Evolutionary conservation across 2,888 invertebrate species (phyloP).

Genomic region (Eubasilissa splendida): DNA sequence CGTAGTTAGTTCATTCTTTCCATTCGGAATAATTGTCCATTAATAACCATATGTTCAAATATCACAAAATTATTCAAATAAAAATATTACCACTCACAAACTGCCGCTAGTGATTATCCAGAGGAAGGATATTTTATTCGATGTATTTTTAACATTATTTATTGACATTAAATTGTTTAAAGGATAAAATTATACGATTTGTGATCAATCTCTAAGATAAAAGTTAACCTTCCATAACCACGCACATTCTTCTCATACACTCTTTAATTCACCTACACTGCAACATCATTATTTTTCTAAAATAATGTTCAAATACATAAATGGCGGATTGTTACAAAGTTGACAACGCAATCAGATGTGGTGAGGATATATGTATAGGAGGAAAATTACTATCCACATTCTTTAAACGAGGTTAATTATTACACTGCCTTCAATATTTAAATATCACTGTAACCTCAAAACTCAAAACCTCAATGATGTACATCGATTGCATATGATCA

Average conservation of each 20-base stretch:
- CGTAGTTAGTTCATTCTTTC: slow-evolving; percentile 67
- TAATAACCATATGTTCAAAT: slow-evolving; percentile 74
- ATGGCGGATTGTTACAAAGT: slow-evolving; percentile 6
- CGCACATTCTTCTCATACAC: slow-evolving; percentile 7
- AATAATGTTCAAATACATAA: slow-evolving; percentile 4
- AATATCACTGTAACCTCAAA: too few relatives aligned
- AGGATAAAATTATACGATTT: slow-evolving; percentile 18
- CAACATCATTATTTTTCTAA: slow-evolving; percentile 31
- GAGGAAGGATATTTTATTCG: slow-evolving; percentile 74
- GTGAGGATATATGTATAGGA: too few relatives aligned
- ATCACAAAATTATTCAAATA: slow-evolving; percentile 69
- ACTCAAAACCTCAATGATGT: too few relatives aligned
- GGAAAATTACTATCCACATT: too few relatives aligned
- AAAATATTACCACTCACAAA: slow-evolving; percentile 71
- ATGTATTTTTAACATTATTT: slow-evolving; percentile 62
- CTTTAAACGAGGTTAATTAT: too few relatives aligned
- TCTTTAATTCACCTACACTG: slow-evolving; percentile 40
- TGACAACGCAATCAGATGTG: too few relatives aligned
- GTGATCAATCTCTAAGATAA: slow-evolving; percentile 26
- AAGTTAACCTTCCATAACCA: slow-evolving; percentile 9
- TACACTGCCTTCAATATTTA: too few relatives aligned
- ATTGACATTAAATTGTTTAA: slow-evolving; percentile 8
- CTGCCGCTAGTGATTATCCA: slow-evolving; percentile 64
- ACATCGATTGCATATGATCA: too few relatives aligned
- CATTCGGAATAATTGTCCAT: slow-evolving; percentile 67